A percentile compares a stretch with the other conserved stretches of the same genome.
phyloP scores from a whole-genome alignment of 2,797 vertebrate species.

The Distichodus sexfasciatus region DNA sequence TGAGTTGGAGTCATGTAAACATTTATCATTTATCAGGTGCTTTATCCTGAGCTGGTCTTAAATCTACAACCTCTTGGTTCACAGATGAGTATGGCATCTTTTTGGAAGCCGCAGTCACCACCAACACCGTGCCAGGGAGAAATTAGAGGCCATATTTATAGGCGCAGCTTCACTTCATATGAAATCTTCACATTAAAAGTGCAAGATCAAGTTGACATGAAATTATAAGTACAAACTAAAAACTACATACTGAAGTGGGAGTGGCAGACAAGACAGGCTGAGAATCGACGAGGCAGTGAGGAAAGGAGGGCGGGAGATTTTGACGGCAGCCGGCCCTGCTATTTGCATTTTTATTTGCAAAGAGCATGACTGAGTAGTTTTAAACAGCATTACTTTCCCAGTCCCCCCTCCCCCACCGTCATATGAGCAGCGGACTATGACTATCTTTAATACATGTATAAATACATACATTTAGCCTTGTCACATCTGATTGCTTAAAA shows the following conservation, averaged over 20 bases:
- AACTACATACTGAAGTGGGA: background rate
- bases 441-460: slow-evolving; percentile 23
- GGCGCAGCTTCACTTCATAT: too few species aligned
- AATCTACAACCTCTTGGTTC: too few species aligned
- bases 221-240: background rate
- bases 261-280: background rate
- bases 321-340: background rate
- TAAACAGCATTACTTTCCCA: slow-evolving; percentile 27
- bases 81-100: too few species aligned
- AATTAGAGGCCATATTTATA: too few species aligned
- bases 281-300: background rate
- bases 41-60: too few species aligned
- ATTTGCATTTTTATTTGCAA: background rate
- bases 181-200: too few species aligned
- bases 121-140: too few species aligned
- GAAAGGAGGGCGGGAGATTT: background rate
- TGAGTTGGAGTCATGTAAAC: too few species aligned
- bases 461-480: slow-evolving; percentile 34
- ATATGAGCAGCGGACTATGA: slow-evolving; percentile 17
- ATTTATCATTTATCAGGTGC: too few species aligned
- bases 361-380: slow-evolving; percentile 20
- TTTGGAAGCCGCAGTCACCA: too few species aligned
- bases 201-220: too few species aligned
- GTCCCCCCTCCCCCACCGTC: too few species aligned
- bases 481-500: slow-evolving; percentile 39